Evolutionary conservation across 1,140 invertebrate genomes (phyloP).

Genomic region (Ceratina japonica): DNA sequence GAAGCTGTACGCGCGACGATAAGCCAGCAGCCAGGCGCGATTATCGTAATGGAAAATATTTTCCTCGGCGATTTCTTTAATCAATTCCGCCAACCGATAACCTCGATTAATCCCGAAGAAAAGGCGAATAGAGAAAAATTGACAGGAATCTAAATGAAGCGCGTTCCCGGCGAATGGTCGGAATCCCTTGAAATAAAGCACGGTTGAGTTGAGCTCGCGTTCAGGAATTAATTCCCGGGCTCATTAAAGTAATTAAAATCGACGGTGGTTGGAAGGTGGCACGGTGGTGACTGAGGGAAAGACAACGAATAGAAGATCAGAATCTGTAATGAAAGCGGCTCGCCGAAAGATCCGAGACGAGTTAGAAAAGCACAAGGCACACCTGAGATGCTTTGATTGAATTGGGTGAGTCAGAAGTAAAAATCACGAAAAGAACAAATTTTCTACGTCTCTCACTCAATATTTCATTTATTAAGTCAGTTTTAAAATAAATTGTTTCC

Average conservation of each 20-base stretch:
- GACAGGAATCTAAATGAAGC: constrained; percentile 30
- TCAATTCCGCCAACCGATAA: not conserved
- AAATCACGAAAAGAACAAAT: not conserved
- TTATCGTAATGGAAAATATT: constrained; percentile 33
- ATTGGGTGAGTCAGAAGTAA: not conserved
- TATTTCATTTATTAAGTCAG: no score
- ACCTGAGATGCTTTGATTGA: constrained; percentile 24
- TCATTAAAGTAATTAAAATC: constrained; percentile 61
- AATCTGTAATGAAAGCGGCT: constrained; percentile 55
- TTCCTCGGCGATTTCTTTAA: not conserved
- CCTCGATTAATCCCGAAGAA: constrained; percentile 22
- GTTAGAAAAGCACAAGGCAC: constrained; percentile 10
- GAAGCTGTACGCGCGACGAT: not conserved
- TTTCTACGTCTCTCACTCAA: no score
- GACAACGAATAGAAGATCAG: constrained; percentile 44
- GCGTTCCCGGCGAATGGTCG: constrained; percentile 38
- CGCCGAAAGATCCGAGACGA: constrained; percentile 39
- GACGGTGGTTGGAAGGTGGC: constrained; percentile 12
- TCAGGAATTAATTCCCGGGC: constrained; percentile 39
- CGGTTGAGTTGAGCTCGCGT: constrained; percentile 10
- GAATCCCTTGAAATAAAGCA: constrained; percentile 48
- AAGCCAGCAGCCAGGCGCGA: constrained; percentile 8
- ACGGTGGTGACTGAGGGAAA: not conserved
- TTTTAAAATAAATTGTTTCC: no score
- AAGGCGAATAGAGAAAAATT: not conserved